Percentiles rank a stretch among this genome's conserved stretches.
Conservation (phyloP, 1,140 invertebrate species). For the Dreissena polymorpha region DNA sequence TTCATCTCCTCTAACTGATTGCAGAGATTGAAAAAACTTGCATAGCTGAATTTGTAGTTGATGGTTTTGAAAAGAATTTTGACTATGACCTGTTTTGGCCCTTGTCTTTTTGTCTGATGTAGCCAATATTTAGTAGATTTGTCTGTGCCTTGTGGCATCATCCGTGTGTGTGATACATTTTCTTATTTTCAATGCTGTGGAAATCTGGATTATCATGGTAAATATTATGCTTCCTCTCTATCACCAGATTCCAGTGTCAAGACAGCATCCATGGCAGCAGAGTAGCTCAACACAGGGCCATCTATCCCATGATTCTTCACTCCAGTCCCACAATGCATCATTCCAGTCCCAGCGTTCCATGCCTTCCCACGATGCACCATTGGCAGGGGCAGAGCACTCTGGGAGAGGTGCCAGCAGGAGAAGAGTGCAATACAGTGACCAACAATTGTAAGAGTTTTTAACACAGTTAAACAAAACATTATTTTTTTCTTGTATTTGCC, state of each 20-base stretch:
- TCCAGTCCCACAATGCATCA: slow-evolving; percentile 24
- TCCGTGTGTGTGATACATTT: no score
- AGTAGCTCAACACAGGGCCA: slow-evolving; percentile 12
- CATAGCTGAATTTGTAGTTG: no score
- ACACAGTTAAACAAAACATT: not conserved
- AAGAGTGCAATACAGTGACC: slow-evolving; percentile 47
- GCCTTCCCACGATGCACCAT: not conserved
- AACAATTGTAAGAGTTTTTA: slow-evolving; percentile 32
- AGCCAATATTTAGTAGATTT: no score
- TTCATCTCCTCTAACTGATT: no score
- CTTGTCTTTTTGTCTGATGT: no score
- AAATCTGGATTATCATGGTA: no score
- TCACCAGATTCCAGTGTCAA: slow-evolving; percentile 63
- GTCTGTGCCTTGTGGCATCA: no score
- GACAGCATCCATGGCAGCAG: slow-evolving; percentile 71
- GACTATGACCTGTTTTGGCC: no score
- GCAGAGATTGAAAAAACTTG: no score
- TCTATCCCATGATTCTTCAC: slow-evolving; percentile 30
- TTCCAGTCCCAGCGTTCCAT: not conserved
- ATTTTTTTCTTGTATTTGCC: not conserved
- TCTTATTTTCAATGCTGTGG: not conserved
- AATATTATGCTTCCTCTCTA: no score
- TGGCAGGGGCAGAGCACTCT: slow-evolving; percentile 11
- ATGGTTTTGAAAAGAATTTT: no score
- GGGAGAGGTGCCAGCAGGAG: slow-evolving; percentile 7